Evolutionary conservation across 2,888 invertebrate genomes (phyloP).

Genomic region (Aphidius colemani): DNA sequence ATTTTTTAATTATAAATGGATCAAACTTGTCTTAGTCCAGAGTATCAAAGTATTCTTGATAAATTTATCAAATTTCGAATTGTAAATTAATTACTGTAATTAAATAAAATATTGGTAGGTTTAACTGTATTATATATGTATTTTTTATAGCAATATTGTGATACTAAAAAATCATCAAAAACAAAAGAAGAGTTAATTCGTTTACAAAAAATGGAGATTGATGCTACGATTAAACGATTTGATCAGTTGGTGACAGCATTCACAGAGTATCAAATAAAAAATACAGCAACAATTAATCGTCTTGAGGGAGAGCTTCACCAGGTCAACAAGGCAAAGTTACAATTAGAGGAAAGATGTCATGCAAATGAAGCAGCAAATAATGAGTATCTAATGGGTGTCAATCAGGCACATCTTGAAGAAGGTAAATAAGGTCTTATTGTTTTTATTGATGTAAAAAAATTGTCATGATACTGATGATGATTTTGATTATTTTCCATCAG

Average conservation of each 20-base stretch:
- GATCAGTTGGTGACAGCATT: slow-evolving; percentile 23
- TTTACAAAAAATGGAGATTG: slow-evolving; percentile 28
- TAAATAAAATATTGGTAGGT: background rate
- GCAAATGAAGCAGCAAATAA: slow-evolving; percentile 6
- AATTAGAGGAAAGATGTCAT: background rate
- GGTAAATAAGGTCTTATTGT: slow-evolving; percentile 23
- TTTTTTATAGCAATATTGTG: slow-evolving; percentile 29
- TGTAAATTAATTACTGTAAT: slow-evolving; percentile 17
- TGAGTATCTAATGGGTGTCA: slow-evolving; percentile 9
- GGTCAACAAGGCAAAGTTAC: slow-evolving; percentile 15
- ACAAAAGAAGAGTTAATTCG: slow-evolving; percentile 30
- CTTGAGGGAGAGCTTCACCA: slow-evolving; percentile 28
- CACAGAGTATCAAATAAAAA: slow-evolving; percentile 28
- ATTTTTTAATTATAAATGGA: background rate
- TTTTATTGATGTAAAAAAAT: background rate
- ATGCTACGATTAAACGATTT: slow-evolving; percentile 22
- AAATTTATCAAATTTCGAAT: slow-evolving; percentile 27
- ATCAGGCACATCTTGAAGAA: slow-evolving; percentile 17
- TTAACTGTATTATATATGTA: background rate
- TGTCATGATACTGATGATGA: background rate
- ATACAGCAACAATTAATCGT: slow-evolving; percentile 17
- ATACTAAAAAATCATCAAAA: slow-evolving; percentile 20
- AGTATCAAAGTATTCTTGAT: slow-evolving; percentile 31
- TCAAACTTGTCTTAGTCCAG: slow-evolving; percentile 26
- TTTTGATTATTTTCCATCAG: slow-evolving; percentile 25